Percentiles rank a stretch among this genome's conserved stretches.
Evolutionary conservation across 2,797 vertebrate genomes (phyloP).

Genomic region (Austrolebias charrua): DNA sequence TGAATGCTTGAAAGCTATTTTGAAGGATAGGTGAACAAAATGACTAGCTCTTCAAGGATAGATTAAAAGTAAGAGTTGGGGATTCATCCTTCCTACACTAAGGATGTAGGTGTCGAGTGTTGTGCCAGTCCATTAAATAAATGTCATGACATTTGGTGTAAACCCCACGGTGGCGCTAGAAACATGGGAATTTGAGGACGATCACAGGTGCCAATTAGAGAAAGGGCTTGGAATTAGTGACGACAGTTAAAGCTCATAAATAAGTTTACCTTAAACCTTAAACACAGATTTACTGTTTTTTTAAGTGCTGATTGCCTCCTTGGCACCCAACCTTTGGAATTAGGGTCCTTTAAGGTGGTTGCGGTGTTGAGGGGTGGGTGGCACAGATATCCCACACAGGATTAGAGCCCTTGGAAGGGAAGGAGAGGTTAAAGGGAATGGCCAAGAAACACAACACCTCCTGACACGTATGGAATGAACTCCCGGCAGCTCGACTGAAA

Average conservation of each 20-base stretch:
- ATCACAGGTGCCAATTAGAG: neutral
- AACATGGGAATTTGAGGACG: constrained; percentile 9
- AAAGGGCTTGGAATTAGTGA: neutral
- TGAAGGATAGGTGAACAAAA: neutral
- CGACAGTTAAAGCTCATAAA: neutral
- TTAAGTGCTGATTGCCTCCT: constrained; percentile 22
- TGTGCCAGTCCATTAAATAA: neutral
- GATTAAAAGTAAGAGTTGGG: neutral
- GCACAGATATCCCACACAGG: constrained; percentile 62
- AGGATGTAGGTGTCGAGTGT: neutral
- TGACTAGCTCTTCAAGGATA: neutral
- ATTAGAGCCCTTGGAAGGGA: constrained; percentile 57
- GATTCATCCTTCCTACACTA: neutral
- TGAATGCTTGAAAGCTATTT: neutral
- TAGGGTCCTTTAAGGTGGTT: constrained; percentile 41
- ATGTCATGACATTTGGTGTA: constrained; percentile 14
- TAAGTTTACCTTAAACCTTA: neutral
- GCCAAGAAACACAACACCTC: constrained; percentile 68
- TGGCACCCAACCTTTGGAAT: constrained; percentile 19
- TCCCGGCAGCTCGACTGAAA: constrained; percentile 30
- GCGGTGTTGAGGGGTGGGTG: constrained; percentile 19
- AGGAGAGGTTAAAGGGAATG: constrained; percentile 58
- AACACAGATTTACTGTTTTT: neutral
- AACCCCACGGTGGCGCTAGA: neutral
- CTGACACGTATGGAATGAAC: constrained; percentile 71